Conservation (phyloP, 2,113 vertebrate species). For the Psammodynastes pulverulentus region DNA sequence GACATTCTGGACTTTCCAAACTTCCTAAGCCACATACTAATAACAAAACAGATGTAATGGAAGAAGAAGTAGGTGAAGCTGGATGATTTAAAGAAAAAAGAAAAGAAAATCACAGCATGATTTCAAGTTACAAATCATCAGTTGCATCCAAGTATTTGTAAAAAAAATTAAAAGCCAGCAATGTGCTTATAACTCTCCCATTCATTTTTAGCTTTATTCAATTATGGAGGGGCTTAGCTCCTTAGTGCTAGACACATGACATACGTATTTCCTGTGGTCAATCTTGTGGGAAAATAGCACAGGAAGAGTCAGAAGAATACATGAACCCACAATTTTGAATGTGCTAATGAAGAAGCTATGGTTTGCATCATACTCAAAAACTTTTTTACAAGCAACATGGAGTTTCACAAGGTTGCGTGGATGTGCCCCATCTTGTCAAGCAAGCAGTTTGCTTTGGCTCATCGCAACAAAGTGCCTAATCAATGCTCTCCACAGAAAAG, state of each 20-base stretch:
- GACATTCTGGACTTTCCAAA: neutral
- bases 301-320: constrained; percentile 33
- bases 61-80: neutral
- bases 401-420: constrained; percentile 26
- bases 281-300: constrained; percentile 32
- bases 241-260: neutral
- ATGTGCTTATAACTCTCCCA: neutral
- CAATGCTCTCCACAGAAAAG: constrained; percentile 30
- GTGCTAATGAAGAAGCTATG: constrained; percentile 50
- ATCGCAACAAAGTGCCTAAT: constrained; percentile 17
- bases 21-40: neutral
- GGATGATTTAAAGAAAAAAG: neutral
- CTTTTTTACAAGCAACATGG: constrained; percentile 38
- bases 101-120: neutral
- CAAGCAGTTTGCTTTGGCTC: neutral
- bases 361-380: constrained; percentile 48
- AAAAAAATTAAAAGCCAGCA: neutral
- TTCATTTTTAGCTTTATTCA: neutral
- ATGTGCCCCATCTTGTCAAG: constrained; percentile 47
- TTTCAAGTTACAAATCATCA: constrained; percentile 8
- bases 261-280: constrained; percentile 24
- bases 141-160: neutral
- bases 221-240: neutral
- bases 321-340: constrained; percentile 57
- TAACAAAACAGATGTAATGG: constrained; percentile 16